phyloP scores from a whole-genome alignment of 2,888 invertebrate genomes.

The Teleogryllus oceanicus region DNA sequence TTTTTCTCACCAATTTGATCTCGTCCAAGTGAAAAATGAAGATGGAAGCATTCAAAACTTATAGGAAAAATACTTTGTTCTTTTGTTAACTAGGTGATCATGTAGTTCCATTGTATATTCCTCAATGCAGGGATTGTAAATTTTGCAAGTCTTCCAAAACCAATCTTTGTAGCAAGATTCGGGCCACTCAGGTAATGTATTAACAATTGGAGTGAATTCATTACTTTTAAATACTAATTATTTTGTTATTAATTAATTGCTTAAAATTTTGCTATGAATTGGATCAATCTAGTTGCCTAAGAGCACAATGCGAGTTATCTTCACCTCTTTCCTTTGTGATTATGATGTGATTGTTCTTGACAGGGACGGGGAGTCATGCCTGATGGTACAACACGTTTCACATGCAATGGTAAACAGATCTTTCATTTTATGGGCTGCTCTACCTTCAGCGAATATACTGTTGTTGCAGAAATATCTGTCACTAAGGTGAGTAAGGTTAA shows the following conservation, averaged over 20 bases:
- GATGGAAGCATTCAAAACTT: neutral
- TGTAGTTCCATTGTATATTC: conserved; percentile 95
- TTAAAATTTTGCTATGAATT: no score
- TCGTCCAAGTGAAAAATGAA: neutral
- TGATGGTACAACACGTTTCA: conserved; percentile 83
- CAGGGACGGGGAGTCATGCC: conserved; percentile 86
- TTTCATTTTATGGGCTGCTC: conserved; percentile 97
- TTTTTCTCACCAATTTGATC: no score
- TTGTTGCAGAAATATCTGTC: conserved; percentile 91
- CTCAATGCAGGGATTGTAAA: conserved; percentile 95
- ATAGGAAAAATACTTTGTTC: neutral
- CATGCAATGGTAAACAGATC: conserved; percentile 72
- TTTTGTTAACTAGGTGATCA: conserved; percentile 66
- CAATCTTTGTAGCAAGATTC: conserved; percentile 92
- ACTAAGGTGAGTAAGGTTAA: conserved; percentile 65
- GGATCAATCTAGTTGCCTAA: no score
- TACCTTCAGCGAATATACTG: conserved; percentile 91
- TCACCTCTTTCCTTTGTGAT: neutral
- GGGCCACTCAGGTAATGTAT: conserved; percentile 60
- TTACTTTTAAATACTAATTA: no score
- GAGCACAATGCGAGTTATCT: no score
- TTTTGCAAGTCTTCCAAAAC: conserved; percentile 95
- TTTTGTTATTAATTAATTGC: no score
- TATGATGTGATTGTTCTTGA: conserved; percentile 30
- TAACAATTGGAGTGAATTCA: neutral